These are phyloP conservation scores for Potamarius usumacintae DNA, from an alignment of 2,113 vertebrate genomes.

Conservation along the genomic window DNA sequence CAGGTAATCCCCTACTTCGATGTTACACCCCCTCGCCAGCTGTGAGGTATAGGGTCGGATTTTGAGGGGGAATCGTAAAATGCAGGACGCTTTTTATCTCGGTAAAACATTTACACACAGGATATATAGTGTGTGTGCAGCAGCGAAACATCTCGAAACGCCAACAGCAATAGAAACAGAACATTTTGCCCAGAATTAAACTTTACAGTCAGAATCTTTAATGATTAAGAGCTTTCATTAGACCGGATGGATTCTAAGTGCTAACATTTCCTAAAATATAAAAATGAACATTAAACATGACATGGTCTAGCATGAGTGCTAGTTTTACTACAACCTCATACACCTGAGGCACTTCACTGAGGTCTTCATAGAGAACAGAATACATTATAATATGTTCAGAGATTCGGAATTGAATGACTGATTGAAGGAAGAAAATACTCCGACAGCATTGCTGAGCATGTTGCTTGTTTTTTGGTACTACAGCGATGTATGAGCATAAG, in stretches of 20 bases:
- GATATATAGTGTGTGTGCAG: no score
- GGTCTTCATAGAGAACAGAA: not conserved
- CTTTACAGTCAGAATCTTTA: not conserved
- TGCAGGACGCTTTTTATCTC: no score
- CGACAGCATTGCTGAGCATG: not conserved
- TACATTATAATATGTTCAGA: not conserved
- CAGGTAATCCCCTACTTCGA: no score
- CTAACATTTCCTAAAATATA: not conserved
- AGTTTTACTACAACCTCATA: not conserved
- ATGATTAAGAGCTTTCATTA: not conserved
- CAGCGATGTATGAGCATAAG: slow-evolving; percentile 98
- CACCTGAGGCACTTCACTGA: not conserved
- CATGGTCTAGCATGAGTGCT: not conserved
- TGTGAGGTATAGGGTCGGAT: no score
- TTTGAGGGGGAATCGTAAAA: no score
- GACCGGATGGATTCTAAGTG: not conserved
- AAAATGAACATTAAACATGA: not conserved
- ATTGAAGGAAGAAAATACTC: not conserved
- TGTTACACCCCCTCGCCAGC: no score
- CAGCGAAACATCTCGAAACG: no score
- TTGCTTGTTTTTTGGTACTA: slow-evolving; percentile 29
- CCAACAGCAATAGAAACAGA: no score
- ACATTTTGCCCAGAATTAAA: no score
- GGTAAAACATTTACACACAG: no score
- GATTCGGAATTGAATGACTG: not conserved